Percentiles rank a stretch among this genome's conserved stretches.
These are phyloP conservation scores for Alosa alosa DNA, from an alignment of 2,113 vertebrate species.

Conservation along the genomic window DNA sequence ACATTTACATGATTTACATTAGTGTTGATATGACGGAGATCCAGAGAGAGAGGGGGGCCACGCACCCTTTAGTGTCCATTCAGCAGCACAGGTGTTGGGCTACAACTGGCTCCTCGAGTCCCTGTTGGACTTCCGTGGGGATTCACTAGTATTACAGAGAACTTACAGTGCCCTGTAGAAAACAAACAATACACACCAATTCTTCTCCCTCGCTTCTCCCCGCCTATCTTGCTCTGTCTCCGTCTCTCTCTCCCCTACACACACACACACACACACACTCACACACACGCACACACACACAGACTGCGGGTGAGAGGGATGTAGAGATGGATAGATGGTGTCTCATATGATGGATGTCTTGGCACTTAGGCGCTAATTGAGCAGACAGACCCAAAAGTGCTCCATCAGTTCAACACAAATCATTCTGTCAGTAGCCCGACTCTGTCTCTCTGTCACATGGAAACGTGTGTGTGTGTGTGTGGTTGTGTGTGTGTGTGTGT, in stretches of 20 bases:
- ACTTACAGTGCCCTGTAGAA: not conserved
- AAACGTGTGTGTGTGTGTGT: not conserved
- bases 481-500: too few relatives aligned
- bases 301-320: not conserved
- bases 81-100: not conserved
- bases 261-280: not conserved
- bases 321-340: conserved; percentile 25
- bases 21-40: not conserved
- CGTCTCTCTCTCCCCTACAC: too few relatives aligned
- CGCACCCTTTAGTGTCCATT: not conserved
- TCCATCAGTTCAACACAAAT: conserved; percentile 28
- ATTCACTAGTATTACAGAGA: not conserved
- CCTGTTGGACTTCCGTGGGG: not conserved
- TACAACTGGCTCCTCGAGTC: not conserved
- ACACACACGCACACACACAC: not conserved
- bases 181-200: not conserved
- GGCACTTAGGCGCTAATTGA: conserved; percentile 30
- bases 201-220: not conserved
- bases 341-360: conserved; percentile 35
- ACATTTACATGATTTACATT: not conserved
- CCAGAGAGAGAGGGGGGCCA: not conserved
- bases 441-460: not conserved
- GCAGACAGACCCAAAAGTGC: conserved; percentile 27
- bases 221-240: too few relatives aligned
- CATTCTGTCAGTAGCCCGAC: conserved; percentile 3